Evolutionary conservation across 2,797 vertebrate species (phyloP), one percentile per base, ranked within the genome.

Genomic region (Pygocentrus nattereri): DNA sequence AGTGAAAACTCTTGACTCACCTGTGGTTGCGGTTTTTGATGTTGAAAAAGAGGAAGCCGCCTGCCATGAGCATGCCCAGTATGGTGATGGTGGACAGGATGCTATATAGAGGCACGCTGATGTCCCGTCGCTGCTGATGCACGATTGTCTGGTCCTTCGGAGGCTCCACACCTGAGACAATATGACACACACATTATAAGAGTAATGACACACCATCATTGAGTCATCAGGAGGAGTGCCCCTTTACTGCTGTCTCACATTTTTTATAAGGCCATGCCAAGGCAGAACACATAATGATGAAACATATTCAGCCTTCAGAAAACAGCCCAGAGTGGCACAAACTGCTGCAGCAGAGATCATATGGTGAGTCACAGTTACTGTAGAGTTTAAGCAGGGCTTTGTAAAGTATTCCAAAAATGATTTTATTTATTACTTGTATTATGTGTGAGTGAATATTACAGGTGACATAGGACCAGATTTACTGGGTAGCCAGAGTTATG

Each of bases 1-100:
- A n/a, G n/a, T n/a, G 2, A 23, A 56, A n/a, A 23, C 2, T 59
- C 58, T 67, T 72, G 54, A 21, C 90, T 95, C 92, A 99, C 98
- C 98, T 99, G 89, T 99, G 98, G 90, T 99, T 99, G 83, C 98
- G 95, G 90, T 99, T 99, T 95, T 99, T 99, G 91, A 99, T 99
- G 91, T 99, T 99, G 89, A 99, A 99, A 92, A 99, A 98, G 72
- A 99, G 93, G 85, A 99, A 99, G 68, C 97, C 96, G 6, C 97
- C 97, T n/a, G 96, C 98, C 98, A 99, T 99, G 85, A 99, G 95
- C 98, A 99, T 99, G 88, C 98, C 98, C 56, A 99, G 92, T 78
- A 98, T 96, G 74, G 98, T 99, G 88, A 99, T 96, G 84, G 96
- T 97, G 30, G 98, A 99, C 58, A 99, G 95, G 89, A 99, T 98